phyloP scores from a whole-genome alignment of 2,113 vertebrate species.

The Rhinoptilus africanus region DNA sequence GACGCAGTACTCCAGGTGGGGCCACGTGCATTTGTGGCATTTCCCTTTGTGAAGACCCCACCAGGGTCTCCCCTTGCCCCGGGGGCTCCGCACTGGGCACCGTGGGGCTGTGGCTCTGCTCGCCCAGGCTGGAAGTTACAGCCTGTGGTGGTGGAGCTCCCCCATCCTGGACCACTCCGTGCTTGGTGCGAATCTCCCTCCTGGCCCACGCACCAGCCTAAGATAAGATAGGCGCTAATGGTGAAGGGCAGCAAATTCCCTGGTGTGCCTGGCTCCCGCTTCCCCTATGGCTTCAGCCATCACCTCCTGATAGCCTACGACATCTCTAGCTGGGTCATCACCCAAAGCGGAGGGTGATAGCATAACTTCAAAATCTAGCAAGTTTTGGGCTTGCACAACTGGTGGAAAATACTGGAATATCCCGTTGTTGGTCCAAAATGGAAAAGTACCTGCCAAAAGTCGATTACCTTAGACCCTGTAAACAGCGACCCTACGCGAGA shows the following conservation, averaged over 20 bases:
- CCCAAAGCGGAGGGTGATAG: neutral
- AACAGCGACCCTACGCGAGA: neutral
- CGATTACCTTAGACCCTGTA: neutral
- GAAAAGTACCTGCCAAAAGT: neutral
- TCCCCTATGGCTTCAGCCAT: neutral
- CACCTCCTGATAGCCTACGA: neutral
- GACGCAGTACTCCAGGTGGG: too few species aligned
- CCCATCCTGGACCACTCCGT: neutral
- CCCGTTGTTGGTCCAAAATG: neutral
- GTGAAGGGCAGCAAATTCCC: too few species aligned
- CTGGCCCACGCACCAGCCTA: neutral
- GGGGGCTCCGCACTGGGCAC: neutral
- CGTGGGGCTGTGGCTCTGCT: neutral
- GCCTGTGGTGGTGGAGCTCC: neutral
- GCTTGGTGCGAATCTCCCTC: neutral
- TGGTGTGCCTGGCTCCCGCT: neutral
- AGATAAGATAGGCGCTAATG: neutral
- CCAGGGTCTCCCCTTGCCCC: accelerated
- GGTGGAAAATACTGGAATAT: neutral
- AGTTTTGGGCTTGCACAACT: neutral
- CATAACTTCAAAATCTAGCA: neutral
- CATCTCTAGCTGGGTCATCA: neutral
- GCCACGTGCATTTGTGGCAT: neutral
- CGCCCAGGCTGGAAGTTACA: neutral
- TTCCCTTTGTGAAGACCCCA: neutral